Evolutionary conservation across 35 echinoderm and acorn worm genomes (phyloP).

Genomic region (Anneissia japonica): DNA sequence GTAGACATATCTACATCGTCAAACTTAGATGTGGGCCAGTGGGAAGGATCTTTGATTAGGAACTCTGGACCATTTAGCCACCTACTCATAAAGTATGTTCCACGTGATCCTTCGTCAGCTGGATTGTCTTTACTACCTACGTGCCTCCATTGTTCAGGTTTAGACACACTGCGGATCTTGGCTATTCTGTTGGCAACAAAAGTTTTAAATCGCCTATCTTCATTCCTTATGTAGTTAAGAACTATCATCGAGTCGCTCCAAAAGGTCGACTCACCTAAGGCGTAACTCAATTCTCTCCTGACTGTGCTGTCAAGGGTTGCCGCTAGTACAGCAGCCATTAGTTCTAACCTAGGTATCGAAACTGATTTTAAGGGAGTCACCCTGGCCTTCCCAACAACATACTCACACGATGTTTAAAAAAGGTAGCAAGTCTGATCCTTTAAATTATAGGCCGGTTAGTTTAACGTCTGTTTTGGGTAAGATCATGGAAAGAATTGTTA

Average conservation of each 20-base stretch:
- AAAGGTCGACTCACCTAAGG: background rate
- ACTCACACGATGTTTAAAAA: background rate
- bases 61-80: slow-evolving; percentile 40
- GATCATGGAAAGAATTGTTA: slow-evolving; percentile 26
- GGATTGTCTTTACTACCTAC: slow-evolving; percentile 31
- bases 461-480: slow-evolving; percentile 9
- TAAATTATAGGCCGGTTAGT: slow-evolving; percentile 7
- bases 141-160: slow-evolving; percentile 23
- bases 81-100: slow-evolving; percentile 1
- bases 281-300: background rate
- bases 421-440: background rate
- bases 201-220: slow-evolving; percentile 12
- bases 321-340: slow-evolving; percentile 12
- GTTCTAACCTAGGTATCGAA: slow-evolving; percentile 51
- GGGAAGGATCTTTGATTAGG: background rate
- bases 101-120: slow-evolving; percentile 36
- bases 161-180: slow-evolving; percentile 10
- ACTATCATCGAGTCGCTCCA: slow-evolving; percentile 21
- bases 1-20: background rate
- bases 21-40: slow-evolving; percentile 3
- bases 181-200: slow-evolving; percentile 44
- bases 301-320: background rate
- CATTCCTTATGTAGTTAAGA: slow-evolving; percentile 25
- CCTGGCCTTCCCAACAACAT: slow-evolving; percentile 38
- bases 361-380: slow-evolving; percentile 27